Evolutionary conservation across 2,113 vertebrate species (phyloP), one percentile per base, ranked within the genome.

Genomic region (Urocitellus parryii): DNA sequence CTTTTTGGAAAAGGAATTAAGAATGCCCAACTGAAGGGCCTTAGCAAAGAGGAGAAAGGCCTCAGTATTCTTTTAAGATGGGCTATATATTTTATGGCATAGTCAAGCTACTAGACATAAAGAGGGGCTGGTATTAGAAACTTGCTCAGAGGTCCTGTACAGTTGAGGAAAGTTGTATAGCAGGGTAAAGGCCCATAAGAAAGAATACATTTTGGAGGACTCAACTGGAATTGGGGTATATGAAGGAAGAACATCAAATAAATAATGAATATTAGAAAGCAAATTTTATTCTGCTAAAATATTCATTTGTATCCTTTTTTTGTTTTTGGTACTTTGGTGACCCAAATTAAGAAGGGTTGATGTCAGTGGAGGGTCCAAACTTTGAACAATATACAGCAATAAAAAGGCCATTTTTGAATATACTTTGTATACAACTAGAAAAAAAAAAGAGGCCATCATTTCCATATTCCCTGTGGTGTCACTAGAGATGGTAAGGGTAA

Each of bases 21-120:
- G 45, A 45, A 45, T 45, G 45, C 45, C 45, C 45, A 45, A 45
- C 11, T 73, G 27, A 65, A 77, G 53, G 83, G 10, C 4, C n/a
- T 83, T 90, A 79, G 80, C 6, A 29, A 56, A 89, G 51, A 96
- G 80, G 79, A 56, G 45, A 73, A 80, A 80, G 68, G 18, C 65
- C 63, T 94, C 0, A 0, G 48, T 91, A 17, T 32, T 42, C 32
- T 37, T 95, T 10, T 87, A 42, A 37, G 24, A 63, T 94, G 73
- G 67, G 56, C 29, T 22, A 10, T 56, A 32, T 37, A 32, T 1
- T 24, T 39, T 82, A 37, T n/a, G 45, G 37, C 61, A 14, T 53
- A 32, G 45, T 91, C 53, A 77, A 61, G 27, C 29, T 37, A 12
- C 22, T 77, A 74, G 77, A 45, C 5, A 1, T 13, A 67, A 85